Base-by-base conservation (phyloP, 2,888 invertebrate species). In the Heliconius sara region DNA sequence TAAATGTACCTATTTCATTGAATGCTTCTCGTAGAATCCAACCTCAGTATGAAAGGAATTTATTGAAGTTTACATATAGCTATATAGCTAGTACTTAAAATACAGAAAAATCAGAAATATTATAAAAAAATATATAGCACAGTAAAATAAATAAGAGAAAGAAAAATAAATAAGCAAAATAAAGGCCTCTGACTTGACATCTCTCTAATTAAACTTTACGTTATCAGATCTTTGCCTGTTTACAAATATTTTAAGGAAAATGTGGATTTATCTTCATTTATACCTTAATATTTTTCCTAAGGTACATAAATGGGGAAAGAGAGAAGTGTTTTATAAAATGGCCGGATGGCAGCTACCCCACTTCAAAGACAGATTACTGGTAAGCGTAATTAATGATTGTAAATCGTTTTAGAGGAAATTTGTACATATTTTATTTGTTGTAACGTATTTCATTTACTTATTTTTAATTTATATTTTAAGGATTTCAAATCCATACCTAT, bases 261-360 rank as follows among this genome's bases (percentile, higher is more conserved):
- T 43, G 30, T 68, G 25, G 25, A 27, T 73, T 74, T 72, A 65
- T 47, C 70, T 16, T 70, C 68, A 39, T 79, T 39, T 39, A 39
- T 39, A 39, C 10, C 39, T 63, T 70, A 22, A 57, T 78, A 76
- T 82, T 67, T 84, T 73, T 83, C 78, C 89, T 3, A 83, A 95
- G 95, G 85, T 95, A 95, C 84, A 90, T 93, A 76, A 94, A 95
- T 82, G 95, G 95, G 2, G 93, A 95, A 83, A 87, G 96, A 82
- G 95, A 95, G 80, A 94, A 96, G 83, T 97, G 96, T 86, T 96
- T 95, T 84, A 95, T 96, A 84, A 92, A 95, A 79, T 97, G 96
- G 96, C 96, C 96, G 0, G 96, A 96, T 85, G 96, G 96, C 83
- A 95, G 94, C 79, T 96, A 96, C 78, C 94, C 96, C 2, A 92